A percentile compares a stretch with the other conserved stretches of the same genome.
phyloP scores from a whole-genome alignment of 2,113 vertebrate genomes.

The Phylloscopus trochilus region DNA sequence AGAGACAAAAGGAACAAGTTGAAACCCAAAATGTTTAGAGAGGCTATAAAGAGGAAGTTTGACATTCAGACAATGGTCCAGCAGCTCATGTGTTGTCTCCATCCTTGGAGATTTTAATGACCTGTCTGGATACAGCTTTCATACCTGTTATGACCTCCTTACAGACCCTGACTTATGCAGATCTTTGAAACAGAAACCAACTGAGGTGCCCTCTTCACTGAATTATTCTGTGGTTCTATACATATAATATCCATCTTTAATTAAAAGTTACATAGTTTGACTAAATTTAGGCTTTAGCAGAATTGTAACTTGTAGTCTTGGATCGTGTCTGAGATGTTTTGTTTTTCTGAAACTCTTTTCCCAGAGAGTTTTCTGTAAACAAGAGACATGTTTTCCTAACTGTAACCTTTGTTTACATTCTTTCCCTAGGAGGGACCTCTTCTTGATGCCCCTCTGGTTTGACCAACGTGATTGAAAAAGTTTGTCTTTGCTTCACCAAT shows the following conservation, averaged over 20 bases:
- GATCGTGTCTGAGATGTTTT: no score
- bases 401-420: no score
- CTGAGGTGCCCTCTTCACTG: not conserved
- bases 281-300: not conserved
- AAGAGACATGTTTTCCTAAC: no score
- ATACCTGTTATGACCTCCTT: not conserved
- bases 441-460: no score
- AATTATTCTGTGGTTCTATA: not conserved
- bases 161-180: not conserved
- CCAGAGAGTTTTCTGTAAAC: no score
- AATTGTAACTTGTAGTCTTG: not conserved
- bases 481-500: no score
- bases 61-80: not conserved
- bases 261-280: not conserved
- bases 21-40: not conserved
- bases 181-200: not conserved
- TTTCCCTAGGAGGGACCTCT: no score
- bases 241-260: not conserved
- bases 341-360: no score
- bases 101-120: not conserved
- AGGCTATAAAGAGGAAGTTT: not conserved
- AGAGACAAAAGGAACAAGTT: not conserved
- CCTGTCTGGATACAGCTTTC: not conserved
- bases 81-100: not conserved
- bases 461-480: no score